Conservation (phyloP, 2,888 invertebrate genomes). For the Prenolepis imparis region DNA sequence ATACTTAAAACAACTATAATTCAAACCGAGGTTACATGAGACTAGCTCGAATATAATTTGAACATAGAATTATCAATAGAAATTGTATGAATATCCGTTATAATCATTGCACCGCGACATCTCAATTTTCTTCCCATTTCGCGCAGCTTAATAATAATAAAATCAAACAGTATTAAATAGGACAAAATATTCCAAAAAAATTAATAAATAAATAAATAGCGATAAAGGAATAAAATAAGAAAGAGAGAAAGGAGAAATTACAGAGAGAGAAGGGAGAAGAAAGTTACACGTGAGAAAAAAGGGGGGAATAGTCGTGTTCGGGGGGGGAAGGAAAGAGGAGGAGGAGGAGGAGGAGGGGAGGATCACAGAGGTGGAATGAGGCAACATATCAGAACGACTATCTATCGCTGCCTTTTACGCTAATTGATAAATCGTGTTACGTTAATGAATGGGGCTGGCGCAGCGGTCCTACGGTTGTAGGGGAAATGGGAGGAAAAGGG, state of each 20-base stretch:
- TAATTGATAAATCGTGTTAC: constrained; percentile 86
- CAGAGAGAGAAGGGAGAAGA: constrained; percentile 16
- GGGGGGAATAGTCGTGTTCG: neutral
- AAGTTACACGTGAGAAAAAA: constrained; percentile 24
- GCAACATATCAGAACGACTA: constrained; percentile 85
- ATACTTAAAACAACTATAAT: constrained; percentile 74
- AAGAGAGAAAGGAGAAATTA: constrained; percentile 18
- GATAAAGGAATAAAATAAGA: neutral
- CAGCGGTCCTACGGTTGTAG: constrained; percentile 66
- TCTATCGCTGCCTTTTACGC: constrained; percentile 86
- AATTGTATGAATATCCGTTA: constrained; percentile 37
- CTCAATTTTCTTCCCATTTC: constrained; percentile 60
- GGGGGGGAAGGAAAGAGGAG: constrained; percentile 20
- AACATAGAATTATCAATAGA: constrained; percentile 64
- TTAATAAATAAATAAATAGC: neutral
- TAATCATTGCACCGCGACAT: constrained; percentile 27
- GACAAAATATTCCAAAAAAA: neutral
- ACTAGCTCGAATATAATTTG: constrained; percentile 56
- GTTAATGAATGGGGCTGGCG: constrained; percentile 85
- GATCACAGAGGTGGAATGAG: constrained; percentile 70
- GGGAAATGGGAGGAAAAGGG: constrained; percentile 20
- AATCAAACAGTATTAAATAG: neutral
- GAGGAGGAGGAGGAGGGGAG: constrained; percentile 57
- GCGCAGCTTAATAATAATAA: constrained; percentile 59
- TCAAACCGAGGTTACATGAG: constrained; percentile 63